Evolutionary conservation across 35 echinoderm and acorn worm species (phyloP).

Genomic region (Apostichopus californicus): DNA sequence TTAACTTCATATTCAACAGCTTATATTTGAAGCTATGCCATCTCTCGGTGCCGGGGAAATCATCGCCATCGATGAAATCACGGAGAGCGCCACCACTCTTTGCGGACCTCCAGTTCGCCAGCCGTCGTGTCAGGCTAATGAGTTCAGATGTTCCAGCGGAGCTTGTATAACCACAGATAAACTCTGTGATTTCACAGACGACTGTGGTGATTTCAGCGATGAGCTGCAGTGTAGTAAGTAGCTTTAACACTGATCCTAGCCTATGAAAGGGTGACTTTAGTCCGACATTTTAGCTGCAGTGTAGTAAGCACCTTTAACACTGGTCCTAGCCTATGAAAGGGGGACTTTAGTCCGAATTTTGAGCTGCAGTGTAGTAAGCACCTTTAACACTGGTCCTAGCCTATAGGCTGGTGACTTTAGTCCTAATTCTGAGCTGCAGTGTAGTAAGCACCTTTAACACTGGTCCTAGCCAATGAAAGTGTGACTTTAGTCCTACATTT

Average conservation of each 20-base stretch:
- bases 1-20: background rate
- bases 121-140: background rate
- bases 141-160: conserved; percentile 56
- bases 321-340: no score
- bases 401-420: no score
- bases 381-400: no score
- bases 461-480: background rate
- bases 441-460: conserved; percentile 47
- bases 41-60: conserved; percentile 17
- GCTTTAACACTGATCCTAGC: background rate
- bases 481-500: no score
- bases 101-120: conserved; percentile 34
- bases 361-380: no score
- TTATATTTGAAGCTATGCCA: conserved; percentile 43
- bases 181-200: conserved; percentile 65
- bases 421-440: conserved; percentile 61
- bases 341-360: no score
- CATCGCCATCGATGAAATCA: conserved; percentile 56
- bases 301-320: background rate
- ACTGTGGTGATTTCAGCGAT: conserved; percentile 74
- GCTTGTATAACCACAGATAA: conserved; percentile 42
- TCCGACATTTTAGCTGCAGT: no score
- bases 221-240: conserved; percentile 72
- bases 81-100: background rate
- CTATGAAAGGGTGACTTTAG: no score